Conservation (phyloP, 2,888 invertebrate genomes). For the Agelastica alni region DNA sequence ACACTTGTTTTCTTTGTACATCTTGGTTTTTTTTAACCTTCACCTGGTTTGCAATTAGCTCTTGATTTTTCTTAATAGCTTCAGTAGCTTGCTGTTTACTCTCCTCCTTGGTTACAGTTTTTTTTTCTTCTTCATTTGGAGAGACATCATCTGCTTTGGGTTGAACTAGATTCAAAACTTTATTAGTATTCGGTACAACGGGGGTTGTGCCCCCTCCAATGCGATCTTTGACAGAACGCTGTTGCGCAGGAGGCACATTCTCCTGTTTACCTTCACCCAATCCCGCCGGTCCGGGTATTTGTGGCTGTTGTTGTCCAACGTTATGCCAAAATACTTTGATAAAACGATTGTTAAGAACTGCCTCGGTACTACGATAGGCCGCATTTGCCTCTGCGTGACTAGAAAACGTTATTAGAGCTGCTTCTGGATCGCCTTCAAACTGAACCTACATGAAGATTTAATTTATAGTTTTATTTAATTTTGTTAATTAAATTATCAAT, state of each 20-base stretch:
- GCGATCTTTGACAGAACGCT: slow-evolving; percentile 58
- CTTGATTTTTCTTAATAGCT: slow-evolving; percentile 62
- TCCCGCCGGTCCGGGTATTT: neutral
- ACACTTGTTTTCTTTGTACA: slow-evolving; percentile 73
- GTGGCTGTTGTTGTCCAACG: slow-evolving; percentile 27
- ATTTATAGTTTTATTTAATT: no score
- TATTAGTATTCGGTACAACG: slow-evolving; percentile 53
- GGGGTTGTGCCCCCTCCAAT: slow-evolving; percentile 52
- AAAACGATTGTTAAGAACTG: slow-evolving; percentile 96
- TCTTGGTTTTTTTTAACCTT: slow-evolving; percentile 75
- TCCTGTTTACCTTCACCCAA: slow-evolving; percentile 63
- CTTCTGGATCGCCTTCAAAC: slow-evolving; percentile 87
- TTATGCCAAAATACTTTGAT: slow-evolving; percentile 96
- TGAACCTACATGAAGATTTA: slow-evolving; percentile 51
- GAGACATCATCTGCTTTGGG: slow-evolving; percentile 49
- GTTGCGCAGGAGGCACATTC: slow-evolving; percentile 57
- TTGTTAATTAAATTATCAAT: no score
- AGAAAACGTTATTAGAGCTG: slow-evolving; percentile 91
- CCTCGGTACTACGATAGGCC: slow-evolving; percentile 94
- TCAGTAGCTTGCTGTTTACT: slow-evolving; percentile 51
- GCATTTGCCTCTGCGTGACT: slow-evolving; percentile 86
- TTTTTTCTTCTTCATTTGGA: slow-evolving; percentile 48
- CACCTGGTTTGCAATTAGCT: slow-evolving; percentile 66
- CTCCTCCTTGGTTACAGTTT: slow-evolving; percentile 45
- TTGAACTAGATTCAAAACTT: slow-evolving; percentile 56